phyloP scores from a whole-genome alignment of 2,113 vertebrate genomes.

The Stigmatopora nigra region DNA sequence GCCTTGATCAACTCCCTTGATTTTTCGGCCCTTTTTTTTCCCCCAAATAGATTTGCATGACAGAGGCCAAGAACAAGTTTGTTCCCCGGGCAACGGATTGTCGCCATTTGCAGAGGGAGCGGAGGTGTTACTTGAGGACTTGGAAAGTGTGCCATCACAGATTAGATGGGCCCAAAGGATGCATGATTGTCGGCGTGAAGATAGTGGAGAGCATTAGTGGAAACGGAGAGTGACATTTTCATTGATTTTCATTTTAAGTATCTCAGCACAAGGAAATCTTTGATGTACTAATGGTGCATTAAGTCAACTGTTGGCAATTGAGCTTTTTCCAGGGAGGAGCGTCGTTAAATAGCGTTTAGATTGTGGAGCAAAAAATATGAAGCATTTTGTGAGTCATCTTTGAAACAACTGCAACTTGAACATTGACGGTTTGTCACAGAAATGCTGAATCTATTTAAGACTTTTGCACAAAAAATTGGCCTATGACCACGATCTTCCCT shows the following conservation, averaged over 20 bases:
- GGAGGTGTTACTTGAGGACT: constrained; percentile 63
- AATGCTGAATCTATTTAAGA: neutral
- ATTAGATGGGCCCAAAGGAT: constrained; percentile 52
- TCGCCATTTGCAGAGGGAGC: constrained; percentile 63
- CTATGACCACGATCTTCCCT: too few species aligned
- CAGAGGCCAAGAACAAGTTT: constrained; percentile 59
- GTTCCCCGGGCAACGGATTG: constrained; percentile 69
- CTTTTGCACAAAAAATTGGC: too few species aligned
- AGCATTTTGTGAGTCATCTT: neutral
- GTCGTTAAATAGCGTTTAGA: constrained; percentile 2
- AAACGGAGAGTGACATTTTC: constrained; percentile 23
- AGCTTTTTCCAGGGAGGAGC: constrained; percentile 10
- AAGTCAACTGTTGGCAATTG: constrained; percentile 25
- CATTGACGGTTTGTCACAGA: neutral
- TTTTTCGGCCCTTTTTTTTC: constrained; percentile 58
- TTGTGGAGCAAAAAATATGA: constrained; percentile 3
- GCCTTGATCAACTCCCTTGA: constrained; percentile 58
- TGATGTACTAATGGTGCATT: constrained; percentile 17
- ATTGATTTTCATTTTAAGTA: constrained; percentile 31
- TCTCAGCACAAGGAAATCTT: constrained; percentile 13
- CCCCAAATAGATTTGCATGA: constrained; percentile 64
- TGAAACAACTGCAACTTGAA: constrained; percentile 2
- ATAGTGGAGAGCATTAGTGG: constrained; percentile 35
- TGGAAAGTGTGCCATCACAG: constrained; percentile 55
- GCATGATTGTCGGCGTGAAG: constrained; percentile 49